Evolutionary conservation across 2,888 invertebrate species (phyloP).

Genomic region (Strigamia maritima): DNA sequence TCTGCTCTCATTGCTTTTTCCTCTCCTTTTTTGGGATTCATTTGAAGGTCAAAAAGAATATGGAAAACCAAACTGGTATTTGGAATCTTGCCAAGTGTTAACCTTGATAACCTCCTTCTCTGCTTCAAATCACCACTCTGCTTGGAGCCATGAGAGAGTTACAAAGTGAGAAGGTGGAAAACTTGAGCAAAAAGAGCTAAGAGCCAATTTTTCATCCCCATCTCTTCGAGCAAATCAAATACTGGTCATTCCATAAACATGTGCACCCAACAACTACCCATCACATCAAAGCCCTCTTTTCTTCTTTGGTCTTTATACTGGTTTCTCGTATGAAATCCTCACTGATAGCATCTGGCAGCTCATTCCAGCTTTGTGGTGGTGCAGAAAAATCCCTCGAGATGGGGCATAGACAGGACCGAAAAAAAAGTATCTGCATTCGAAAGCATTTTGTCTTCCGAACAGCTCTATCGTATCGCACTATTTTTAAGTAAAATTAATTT

Average conservation of each 20-base stretch:
- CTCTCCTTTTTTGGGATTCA: neutral
- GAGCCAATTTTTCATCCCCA: neutral
- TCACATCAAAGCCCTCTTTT: neutral
- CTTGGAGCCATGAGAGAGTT: neutral
- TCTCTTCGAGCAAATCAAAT: neutral
- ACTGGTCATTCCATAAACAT: neutral
- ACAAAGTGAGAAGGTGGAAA: neutral
- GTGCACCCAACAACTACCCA: neutral
- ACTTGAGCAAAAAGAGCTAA: neutral
- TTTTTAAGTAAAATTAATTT: no score
- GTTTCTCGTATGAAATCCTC: neutral
- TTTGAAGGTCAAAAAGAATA: neutral
- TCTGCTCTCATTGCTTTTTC: neutral
- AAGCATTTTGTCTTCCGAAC: no score
- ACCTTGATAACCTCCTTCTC: neutral
- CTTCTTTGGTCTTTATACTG: neutral
- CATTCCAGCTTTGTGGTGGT: neutral
- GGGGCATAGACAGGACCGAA: no score
- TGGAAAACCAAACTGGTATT: neutral
- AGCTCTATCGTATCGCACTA: no score
- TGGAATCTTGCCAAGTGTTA: neutral
- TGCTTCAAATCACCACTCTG: neutral
- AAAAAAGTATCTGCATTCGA: no score
- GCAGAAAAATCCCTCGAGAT: no score
- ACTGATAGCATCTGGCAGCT: neutral